A percentile compares a stretch with the other conserved stretches of the same genome.
These are phyloP conservation scores for Agriotes lineatus DNA, from an alignment of 2,888 invertebrate species.

Conservation along the genomic window DNA sequence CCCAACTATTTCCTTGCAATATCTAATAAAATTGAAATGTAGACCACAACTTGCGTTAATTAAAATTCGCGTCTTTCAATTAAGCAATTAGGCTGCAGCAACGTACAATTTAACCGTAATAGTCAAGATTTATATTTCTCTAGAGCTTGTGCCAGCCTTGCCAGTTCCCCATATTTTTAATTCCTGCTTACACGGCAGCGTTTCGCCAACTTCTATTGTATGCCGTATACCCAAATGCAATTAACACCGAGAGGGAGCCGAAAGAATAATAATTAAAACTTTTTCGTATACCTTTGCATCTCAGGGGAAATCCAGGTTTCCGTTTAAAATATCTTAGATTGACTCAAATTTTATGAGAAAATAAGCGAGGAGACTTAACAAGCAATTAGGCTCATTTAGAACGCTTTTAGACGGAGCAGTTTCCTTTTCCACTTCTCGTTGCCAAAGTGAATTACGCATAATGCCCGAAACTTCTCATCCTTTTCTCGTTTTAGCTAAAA, in stretches of 20 bases:
- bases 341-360: constrained; percentile 27
- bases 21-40: too few species aligned
- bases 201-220: neutral
- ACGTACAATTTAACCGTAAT: too few species aligned
- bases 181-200: too few species aligned
- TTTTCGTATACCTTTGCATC: constrained; percentile 12
- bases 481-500: neutral
- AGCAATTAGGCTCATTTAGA: constrained; percentile 25
- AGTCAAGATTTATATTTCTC: too few species aligned
- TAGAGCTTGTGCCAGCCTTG: too few species aligned
- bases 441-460: neutral
- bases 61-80: too few species aligned
- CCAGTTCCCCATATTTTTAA: too few species aligned
- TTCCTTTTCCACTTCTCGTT: constrained; percentile 26
- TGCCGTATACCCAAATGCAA: constrained; percentile 6
- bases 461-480: neutral
- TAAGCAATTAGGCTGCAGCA: too few species aligned
- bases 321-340: constrained; percentile 24
- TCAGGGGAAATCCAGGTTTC: constrained; percentile 24
- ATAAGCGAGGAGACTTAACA: constrained; percentile 30
- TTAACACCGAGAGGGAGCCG: neutral
- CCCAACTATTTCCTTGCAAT: too few species aligned
- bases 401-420: constrained; percentile 21
- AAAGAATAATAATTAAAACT: constrained; percentile 25
- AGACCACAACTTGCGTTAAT: too few species aligned